A percentile compares a stretch with the other conserved stretches of the same genome.
phyloP scores from a whole-genome alignment of 2,888 invertebrate species.

The Odontocerum albicorne region DNA sequence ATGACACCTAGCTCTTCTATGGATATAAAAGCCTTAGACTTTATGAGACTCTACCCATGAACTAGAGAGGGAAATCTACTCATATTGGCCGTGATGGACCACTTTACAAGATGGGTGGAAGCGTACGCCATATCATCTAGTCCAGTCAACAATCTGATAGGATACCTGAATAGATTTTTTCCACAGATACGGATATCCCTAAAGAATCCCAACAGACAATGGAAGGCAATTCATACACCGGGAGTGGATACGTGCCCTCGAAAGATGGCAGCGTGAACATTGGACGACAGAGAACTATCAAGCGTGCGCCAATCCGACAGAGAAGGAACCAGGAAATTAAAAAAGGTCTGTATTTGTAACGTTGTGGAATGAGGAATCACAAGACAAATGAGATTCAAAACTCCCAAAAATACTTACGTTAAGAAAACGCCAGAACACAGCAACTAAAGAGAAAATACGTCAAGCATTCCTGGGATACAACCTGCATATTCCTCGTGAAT shows the following conservation, averaged over 20 bases:
- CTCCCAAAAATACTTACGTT: too few species aligned
- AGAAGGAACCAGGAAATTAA: conserved; percentile 38
- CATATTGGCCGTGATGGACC: conserved; percentile 36
- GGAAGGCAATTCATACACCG: conserved; percentile 5
- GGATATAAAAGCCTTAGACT: neutral
- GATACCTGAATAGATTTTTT: neutral
- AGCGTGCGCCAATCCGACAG: conserved; percentile 35
- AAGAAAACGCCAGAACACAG: too few species aligned
- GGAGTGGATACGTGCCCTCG: conserved; percentile 10
- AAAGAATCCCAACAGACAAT: neutral
- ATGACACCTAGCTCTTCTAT: neutral
- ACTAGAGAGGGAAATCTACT: conserved; percentile 22
- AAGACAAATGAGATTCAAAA: too few species aligned
- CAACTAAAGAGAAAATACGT: too few species aligned
- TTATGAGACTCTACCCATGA: conserved; percentile 1
- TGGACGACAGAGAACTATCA: conserved; percentile 38
- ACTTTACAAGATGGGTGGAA: conserved; percentile 38
- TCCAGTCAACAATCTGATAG: neutral
- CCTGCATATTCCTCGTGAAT: too few species aligned
- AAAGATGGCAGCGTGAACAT: conserved; percentile 22
- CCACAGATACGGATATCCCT: neutral
- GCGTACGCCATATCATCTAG: conserved; percentile 32
- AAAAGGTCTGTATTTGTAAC: too few species aligned
- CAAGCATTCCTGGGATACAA: too few species aligned
- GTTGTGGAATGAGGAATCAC: too few species aligned